Evolutionary conservation across 1,140 invertebrate genomes (phyloP).

Genomic region (Protaetia brevitarsis): DNA sequence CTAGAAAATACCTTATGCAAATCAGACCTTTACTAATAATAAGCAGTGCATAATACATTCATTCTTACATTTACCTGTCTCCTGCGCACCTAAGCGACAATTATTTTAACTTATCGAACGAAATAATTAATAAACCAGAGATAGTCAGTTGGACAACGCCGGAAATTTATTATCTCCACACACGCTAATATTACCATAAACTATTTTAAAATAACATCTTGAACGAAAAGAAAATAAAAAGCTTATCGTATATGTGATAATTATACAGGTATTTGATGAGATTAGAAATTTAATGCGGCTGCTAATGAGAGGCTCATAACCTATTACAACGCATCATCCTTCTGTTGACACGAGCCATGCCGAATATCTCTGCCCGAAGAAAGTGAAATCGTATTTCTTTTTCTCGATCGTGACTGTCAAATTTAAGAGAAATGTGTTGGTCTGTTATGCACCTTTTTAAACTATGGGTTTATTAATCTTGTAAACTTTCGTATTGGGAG

Average conservation of each 20-base stretch:
- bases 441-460: too few species aligned
- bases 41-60: neutral
- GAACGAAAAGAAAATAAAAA: too few species aligned
- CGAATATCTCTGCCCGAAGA: neutral
- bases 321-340: neutral
- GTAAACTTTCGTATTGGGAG: too few species aligned
- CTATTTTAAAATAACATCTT: too few species aligned
- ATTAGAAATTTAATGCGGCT: too few species aligned
- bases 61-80: neutral
- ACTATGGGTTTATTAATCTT: too few species aligned
- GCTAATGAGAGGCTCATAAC: too few species aligned
- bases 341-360: neutral
- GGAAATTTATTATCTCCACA: neutral
- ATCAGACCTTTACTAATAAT: conserved; percentile 18
- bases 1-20: conserved; percentile 9
- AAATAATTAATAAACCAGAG: neutral
- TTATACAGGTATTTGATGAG: too few species aligned
- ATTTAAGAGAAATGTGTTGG: conserved; percentile 7
- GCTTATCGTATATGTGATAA: too few species aligned
- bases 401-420: neutral
- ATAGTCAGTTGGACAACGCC: too few species aligned
- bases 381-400: conserved; percentile 14
- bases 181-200: neutral
- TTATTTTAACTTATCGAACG: neutral
- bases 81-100: neutral